These are phyloP conservation scores for Drosophila paranaensis DNA, from an alignment of 2,888 invertebrate genomes.

Conservation along the genomic window DNA sequence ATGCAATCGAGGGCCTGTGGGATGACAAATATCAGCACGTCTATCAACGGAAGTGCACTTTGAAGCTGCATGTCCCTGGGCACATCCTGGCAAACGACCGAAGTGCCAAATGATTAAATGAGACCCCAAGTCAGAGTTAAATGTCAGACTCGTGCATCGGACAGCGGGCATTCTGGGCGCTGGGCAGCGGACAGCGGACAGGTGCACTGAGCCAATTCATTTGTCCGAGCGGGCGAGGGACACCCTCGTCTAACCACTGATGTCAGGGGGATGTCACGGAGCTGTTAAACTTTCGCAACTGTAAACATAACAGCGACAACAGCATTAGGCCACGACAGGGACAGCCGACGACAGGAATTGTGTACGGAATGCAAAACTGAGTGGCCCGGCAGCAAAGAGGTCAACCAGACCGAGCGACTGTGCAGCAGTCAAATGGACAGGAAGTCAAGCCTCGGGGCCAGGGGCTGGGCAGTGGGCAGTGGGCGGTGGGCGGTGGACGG, in stretches of 20 bases:
- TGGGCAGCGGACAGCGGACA: slow-evolving; percentile 3
- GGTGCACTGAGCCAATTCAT: slow-evolving; percentile 52
- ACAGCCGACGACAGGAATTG: slow-evolving; percentile 57
- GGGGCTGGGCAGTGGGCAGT: too few species aligned
- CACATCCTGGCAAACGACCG: slow-evolving; percentile 10
- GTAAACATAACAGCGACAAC: slow-evolving; percentile 68
- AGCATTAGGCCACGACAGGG: slow-evolving; percentile 37
- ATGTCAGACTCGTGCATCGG: slow-evolving; percentile 11
- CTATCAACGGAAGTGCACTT: slow-evolving; percentile 42
- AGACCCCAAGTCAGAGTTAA: slow-evolving; percentile 26
- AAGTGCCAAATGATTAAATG: slow-evolving; percentile 47
- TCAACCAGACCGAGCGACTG: slow-evolving; percentile 54
- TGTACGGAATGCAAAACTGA: slow-evolving; percentile 54
- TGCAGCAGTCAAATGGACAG: slow-evolving; percentile 30
- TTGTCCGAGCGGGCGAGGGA: slow-evolving; percentile 40
- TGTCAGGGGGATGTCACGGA: slow-evolving; percentile 58
- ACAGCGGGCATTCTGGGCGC: slow-evolving; percentile 12
- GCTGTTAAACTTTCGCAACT: slow-evolving; percentile 60
- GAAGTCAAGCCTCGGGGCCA: not conserved
- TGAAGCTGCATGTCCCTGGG: slow-evolving; percentile 9
- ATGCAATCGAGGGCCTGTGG: slow-evolving; percentile 13
- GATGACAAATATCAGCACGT: slow-evolving; percentile 38
- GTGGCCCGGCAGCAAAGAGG: slow-evolving; percentile 23
- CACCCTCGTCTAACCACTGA: slow-evolving; percentile 13
- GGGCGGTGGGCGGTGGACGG: not conserved